Evolutionary conservation across 1,140 invertebrate genomes (phyloP).

Genomic region (Lasioglossum albipes): DNA sequence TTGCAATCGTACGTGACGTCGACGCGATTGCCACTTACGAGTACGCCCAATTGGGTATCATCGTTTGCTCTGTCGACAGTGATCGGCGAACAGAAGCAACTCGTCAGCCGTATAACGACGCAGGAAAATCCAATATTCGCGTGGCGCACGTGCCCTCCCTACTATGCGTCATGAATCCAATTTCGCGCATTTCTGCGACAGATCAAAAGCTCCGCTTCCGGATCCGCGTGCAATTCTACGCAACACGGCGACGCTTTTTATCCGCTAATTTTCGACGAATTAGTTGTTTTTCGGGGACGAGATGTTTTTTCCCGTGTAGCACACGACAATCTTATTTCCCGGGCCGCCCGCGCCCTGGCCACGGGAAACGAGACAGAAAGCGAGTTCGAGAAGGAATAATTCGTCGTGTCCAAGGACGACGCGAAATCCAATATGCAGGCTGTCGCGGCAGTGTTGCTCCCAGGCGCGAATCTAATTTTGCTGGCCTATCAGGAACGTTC

Average conservation of each 20-base stretch:
- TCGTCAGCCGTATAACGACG: conserved; percentile 54
- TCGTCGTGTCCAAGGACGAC: conserved; percentile 20
- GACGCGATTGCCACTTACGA: conserved; percentile 60
- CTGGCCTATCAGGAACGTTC: conserved; percentile 3
- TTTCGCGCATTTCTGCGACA: conserved; percentile 39
- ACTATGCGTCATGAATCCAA: conserved; percentile 52
- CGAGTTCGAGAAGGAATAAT: not conserved
- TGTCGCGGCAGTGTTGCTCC: not conserved
- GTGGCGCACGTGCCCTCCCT: conserved; percentile 20
- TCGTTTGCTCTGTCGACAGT: conserved; percentile 37
- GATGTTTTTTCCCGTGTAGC: not conserved
- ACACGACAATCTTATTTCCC: not conserved
- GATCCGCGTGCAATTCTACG: not conserved
- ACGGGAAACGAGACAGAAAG: not conserved
- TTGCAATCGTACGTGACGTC: conserved; percentile 60
- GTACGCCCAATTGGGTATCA: conserved; percentile 55
- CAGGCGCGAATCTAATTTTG: conserved; percentile 23
- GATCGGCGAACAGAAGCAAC: conserved; percentile 50
- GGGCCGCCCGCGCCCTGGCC: no score
- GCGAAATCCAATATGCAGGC: conserved; percentile 22
- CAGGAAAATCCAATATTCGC: conserved; percentile 60
- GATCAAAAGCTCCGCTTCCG: conserved; percentile 32
- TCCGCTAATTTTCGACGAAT: not conserved
- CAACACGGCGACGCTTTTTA: not conserved
- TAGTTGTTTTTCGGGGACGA: no score